Evolutionary conservation across 2,797 vertebrate species (phyloP).

Genomic region (Sternotherus odoratus): DNA sequence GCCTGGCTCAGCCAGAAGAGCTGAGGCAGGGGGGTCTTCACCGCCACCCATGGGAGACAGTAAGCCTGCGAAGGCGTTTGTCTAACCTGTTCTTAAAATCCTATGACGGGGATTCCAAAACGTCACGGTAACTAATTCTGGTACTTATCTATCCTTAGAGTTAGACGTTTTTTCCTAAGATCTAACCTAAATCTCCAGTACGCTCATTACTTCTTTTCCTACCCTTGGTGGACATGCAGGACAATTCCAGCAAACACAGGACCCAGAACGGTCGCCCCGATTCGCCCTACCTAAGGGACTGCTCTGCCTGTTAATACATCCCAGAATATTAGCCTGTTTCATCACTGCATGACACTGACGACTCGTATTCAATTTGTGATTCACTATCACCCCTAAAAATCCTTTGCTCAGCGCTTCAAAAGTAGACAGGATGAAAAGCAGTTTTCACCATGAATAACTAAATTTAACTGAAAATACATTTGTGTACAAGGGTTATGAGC

Average conservation of each 20-base stretch:
- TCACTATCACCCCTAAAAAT: not conserved
- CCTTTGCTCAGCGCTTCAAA: conserved; percentile 36
- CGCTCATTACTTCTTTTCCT: not conserved
- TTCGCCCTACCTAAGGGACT: no score
- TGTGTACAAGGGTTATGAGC: not conserved
- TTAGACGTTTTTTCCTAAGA: not conserved
- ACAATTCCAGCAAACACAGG: not conserved
- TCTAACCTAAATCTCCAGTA: not conserved
- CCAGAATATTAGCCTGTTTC: not conserved
- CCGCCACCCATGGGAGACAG: not conserved
- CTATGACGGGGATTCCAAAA: not conserved
- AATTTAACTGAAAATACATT: not conserved
- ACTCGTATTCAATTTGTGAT: not conserved
- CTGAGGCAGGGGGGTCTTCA: no score
- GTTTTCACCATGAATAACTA: conserved; percentile 1
- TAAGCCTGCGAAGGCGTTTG: not conserved
- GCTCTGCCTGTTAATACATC: not conserved
- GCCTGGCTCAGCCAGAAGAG: no score
- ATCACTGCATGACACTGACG: not conserved
- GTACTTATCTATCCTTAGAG: not conserved
- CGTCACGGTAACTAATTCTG: no score
- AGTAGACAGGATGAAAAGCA: not conserved
- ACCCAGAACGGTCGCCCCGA: no score
- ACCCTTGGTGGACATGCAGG: not conserved
- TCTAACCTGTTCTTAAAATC: not conserved